Evolutionary conservation across 2,797 vertebrate genomes (phyloP), one percentile per base, ranked within the genome.

Genomic region (Lagocephalus sceleratus): DNA sequence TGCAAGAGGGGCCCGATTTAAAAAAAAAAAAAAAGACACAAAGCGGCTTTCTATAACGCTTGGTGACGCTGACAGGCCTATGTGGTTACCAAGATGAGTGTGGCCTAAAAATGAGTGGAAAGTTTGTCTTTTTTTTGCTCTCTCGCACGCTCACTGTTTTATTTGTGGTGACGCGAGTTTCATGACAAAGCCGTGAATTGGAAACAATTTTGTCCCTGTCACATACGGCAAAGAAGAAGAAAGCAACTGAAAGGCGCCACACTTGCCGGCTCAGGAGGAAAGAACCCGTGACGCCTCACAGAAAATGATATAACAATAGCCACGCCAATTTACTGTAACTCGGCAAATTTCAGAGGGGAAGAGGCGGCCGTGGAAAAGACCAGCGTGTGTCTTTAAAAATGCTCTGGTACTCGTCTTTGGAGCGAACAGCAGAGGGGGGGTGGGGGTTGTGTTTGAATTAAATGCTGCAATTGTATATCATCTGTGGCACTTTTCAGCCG

Each of bases 391-490:
- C 70, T 75, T 78, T 87, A 42, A 86, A 89, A 85, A 83, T 61
- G 64, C 68, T 78, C 75, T 87, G 79, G 86, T 84, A 81, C 81
- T 75, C 76, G 73, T 76, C 76, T 66, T 84, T 78, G 54, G 74
- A 85, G 81, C 76, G 75, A 80, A 62, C 80, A 76, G 66, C 71
- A 63, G 56, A 12, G 23, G 16, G 23, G 71, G 69, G 29, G 21
- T 69, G 82, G 61, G 74, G 85, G 78, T 79, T 82, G 85, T 91
- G 91, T 92, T 92, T 92, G 85, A 92, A 87, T 88, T 91, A 86
- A 91, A 91, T 89, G 84, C 74, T 86, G 86, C 85, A 81, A 85
- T 83, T 90, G 88, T 91, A 88, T 89, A 91, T 91, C 87, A 88
- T 85, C 83, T 64, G 71, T 89, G 89, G 82, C 87, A 89, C 85